Conservation (phyloP, 2,888 invertebrate genomes). For the Spodoptera picta region DNA sequence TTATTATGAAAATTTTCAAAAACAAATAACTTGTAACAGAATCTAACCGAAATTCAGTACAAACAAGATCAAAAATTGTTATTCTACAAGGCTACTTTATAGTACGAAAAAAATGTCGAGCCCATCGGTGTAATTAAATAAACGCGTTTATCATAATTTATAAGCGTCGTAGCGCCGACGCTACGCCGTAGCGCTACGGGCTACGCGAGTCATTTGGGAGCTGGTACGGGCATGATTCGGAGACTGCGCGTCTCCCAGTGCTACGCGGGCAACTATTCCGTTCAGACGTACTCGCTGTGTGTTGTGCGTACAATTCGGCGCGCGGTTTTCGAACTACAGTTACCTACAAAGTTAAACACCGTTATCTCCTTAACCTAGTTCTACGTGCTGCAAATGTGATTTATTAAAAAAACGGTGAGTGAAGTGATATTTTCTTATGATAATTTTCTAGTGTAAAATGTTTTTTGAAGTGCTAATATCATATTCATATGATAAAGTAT, state of each 20-base stretch:
- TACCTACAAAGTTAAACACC: conserved; percentile 52
- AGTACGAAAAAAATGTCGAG: conserved; percentile 39
- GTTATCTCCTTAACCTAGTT: conserved; percentile 52
- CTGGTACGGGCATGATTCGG: conserved; percentile 71
- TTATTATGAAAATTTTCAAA: background rate
- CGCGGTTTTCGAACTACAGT: conserved; percentile 60
- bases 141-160: conserved; percentile 69
- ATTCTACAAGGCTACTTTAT: conserved; percentile 38
- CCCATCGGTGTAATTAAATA: conserved; percentile 67
- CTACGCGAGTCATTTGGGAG: conserved; percentile 68
- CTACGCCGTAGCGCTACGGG: conserved; percentile 62
- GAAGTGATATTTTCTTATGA: conserved; percentile 60
- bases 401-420: conserved; percentile 71
- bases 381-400: conserved; percentile 72
- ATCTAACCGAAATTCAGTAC: conserved; percentile 39
- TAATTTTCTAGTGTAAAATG: conserved; percentile 51
- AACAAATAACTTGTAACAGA: conserved; percentile 10
- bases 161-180: conserved; percentile 58
- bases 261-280: conserved; percentile 66
- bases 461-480: conserved; percentile 45
- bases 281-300: conserved; percentile 62
- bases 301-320: conserved; percentile 47
- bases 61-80: conserved; percentile 45
- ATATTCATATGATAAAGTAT: conserved; percentile 35
- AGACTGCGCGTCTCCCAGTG: conserved; percentile 85